A percentile compares a stretch with the other conserved stretches of the same genome.
phyloP scores from a whole-genome alignment of 2,797 vertebrate genomes.

The Otolemur crassicaudatus region DNA sequence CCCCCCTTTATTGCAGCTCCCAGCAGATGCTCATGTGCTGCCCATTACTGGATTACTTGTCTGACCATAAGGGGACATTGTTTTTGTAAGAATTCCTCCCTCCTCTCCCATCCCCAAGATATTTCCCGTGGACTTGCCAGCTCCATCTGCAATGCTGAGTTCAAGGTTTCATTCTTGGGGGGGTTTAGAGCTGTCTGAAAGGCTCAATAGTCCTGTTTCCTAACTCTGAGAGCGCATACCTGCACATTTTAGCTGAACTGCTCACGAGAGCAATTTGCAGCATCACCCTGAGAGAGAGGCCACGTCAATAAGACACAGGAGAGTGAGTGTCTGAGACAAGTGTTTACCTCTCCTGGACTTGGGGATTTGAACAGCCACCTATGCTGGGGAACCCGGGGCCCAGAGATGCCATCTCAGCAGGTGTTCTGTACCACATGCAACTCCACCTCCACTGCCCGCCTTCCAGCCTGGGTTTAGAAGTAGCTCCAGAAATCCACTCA shows the following conservation, averaged over 20 bases:
- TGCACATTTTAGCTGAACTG: not conserved
- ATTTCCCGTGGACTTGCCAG: not conserved
- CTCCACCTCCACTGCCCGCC: too few species aligned
- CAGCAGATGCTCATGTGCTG: accelerated
- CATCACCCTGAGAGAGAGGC: not conserved
- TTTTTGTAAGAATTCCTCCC: not conserved
- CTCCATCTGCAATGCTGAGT: not conserved
- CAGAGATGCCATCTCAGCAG: not conserved
- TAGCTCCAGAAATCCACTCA: not conserved
- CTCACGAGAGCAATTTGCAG: not conserved
- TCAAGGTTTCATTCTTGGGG: not conserved
- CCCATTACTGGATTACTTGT: not conserved
- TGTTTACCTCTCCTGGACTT: not conserved
- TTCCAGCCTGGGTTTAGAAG: not conserved
- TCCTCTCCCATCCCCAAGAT: accelerated
- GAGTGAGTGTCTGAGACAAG: not conserved
- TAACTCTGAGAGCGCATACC: not conserved
- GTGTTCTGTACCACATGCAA: accelerated
- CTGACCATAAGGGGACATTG: not conserved
- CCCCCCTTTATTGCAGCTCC: accelerated
- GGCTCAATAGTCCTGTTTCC: not conserved
- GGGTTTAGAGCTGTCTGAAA: not conserved
- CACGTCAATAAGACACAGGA: not conserved
- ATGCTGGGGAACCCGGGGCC: not conserved
- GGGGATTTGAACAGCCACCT: not conserved